Evolutionary conservation across 2,113 vertebrate genomes (phyloP).

Genomic region (Amblyopsis rosae): DNA sequence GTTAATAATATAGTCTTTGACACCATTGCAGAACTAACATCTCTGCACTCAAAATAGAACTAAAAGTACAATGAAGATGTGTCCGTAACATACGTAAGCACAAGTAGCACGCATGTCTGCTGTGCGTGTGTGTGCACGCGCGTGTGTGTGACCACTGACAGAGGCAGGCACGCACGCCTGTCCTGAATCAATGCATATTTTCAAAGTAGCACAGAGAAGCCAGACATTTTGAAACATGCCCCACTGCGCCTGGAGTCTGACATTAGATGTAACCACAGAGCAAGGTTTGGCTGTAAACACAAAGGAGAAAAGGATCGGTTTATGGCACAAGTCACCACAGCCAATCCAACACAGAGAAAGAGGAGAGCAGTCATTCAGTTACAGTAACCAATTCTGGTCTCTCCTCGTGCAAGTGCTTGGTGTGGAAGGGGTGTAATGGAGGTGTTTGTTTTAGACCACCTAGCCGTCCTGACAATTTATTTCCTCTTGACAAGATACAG

Average conservation of each 20-base stretch:
- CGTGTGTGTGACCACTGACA: slow-evolving; percentile 7
- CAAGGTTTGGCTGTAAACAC: slow-evolving; percentile 60
- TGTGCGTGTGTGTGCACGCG: not conserved
- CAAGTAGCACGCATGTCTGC: not conserved
- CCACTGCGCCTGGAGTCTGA: slow-evolving; percentile 50
- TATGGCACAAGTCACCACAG: slow-evolving; percentile 27
- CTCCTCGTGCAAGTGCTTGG: slow-evolving; percentile 31
- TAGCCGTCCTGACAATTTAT: slow-evolving; percentile 53
- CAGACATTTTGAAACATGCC: slow-evolving; percentile 64
- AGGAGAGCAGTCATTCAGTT: slow-evolving; percentile 22
- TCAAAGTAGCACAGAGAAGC: slow-evolving; percentile 56
- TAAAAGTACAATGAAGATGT: slow-evolving; percentile 19
- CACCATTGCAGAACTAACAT: slow-evolving; percentile 1
- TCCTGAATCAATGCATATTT: slow-evolving; percentile 46
- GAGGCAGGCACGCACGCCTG: slow-evolving; percentile 9
- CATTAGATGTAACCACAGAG: slow-evolving; percentile 61
- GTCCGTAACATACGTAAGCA: slow-evolving; percentile 3
- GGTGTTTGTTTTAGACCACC: slow-evolving; percentile 56
- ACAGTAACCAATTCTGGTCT: slow-evolving; percentile 27
- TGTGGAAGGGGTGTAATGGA: slow-evolving; percentile 28
- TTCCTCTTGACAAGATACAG: slow-evolving; percentile 64
- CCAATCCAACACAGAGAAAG: slow-evolving; percentile 4
- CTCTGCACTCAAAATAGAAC: slow-evolving; percentile 16
- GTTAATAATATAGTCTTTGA: slow-evolving; percentile 5
- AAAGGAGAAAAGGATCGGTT: slow-evolving; percentile 56